Evolutionary conservation across 2,113 vertebrate species (phyloP).

Genomic region (Corythornis vintsioides): DNA sequence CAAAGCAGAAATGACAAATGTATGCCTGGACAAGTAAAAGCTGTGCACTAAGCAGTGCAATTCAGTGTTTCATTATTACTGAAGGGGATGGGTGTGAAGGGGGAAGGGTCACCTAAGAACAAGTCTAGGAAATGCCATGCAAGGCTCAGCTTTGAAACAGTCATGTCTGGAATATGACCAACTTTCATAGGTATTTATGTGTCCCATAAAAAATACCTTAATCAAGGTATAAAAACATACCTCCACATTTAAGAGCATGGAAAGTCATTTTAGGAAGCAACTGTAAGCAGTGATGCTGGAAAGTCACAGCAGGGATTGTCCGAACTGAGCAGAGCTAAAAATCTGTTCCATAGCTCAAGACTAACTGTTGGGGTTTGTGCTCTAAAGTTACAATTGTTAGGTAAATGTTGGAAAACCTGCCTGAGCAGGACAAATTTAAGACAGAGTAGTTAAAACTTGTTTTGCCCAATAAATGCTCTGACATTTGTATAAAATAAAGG

Average conservation of each 20-base stretch:
- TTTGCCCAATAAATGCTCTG: background rate
- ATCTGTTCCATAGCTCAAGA: background rate
- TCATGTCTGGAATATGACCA: background rate
- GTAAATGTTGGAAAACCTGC: background rate
- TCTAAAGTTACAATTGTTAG: background rate
- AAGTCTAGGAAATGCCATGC: background rate
- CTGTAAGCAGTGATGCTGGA: background rate
- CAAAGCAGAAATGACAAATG: background rate
- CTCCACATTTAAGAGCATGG: background rate
- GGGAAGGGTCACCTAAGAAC: background rate
- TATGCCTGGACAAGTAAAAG: background rate
- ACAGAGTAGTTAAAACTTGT: background rate
- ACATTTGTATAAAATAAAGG: background rate
- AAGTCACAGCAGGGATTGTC: background rate
- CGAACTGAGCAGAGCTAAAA: background rate
- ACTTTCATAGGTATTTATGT: fast-evolving
- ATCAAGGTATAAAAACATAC: background rate
- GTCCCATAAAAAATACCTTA: background rate
- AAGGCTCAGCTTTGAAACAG: background rate
- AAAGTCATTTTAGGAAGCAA: background rate
- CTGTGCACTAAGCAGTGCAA: background rate
- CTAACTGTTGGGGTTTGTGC: background rate
- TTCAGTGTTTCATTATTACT: background rate
- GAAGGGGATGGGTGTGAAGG: fast-evolving
- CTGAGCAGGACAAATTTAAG: background rate